Conservation (phyloP, 37 sponge, comb jelly and placozoan genomes). For the Agelas oroides region DNA sequence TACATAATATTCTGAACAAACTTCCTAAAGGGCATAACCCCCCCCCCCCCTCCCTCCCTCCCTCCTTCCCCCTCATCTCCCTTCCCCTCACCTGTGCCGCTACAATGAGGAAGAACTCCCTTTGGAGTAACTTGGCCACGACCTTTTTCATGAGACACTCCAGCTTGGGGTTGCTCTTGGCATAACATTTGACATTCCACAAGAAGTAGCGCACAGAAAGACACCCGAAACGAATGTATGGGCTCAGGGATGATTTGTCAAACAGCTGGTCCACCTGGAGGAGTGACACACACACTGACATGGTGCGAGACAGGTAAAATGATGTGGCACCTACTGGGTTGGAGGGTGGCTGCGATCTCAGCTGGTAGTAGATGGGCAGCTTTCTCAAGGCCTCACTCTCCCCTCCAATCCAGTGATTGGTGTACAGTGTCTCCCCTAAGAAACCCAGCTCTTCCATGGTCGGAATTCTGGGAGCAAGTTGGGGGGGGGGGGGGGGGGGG, state of each 20-base stretch:
- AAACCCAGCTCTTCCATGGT: conserved; percentile 52
- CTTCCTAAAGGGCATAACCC: too few relatives aligned
- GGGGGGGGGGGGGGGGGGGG: too few relatives aligned
- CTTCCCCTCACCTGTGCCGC: conserved; percentile 36
- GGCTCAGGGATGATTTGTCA: conserved; percentile 67
- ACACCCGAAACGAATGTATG: conserved; percentile 82
- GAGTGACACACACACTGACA: too few relatives aligned
- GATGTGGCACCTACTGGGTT: neutral
- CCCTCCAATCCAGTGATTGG: conserved; percentile 64
- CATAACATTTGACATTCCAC: conserved; percentile 13
- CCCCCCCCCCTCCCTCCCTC: too few relatives aligned
- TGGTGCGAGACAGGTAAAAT: too few relatives aligned
- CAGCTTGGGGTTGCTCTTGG: conserved; percentile 13
- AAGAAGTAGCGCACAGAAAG: conserved; percentile 66
- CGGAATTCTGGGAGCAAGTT: conserved; percentile 42
- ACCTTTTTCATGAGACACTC: conserved; percentile 21
- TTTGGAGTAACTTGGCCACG: conserved; percentile 25
- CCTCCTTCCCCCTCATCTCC: neutral
- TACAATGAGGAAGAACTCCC: conserved; percentile 64
- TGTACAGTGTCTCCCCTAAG: conserved; percentile 20
- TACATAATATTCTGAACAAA: too few relatives aligned
- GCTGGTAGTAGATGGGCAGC: conserved; percentile 40
- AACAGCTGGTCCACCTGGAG: conserved; percentile 28
- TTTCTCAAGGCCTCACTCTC: conserved; percentile 71
- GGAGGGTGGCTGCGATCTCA: neutral